Conservation (phyloP, 2,888 invertebrate genomes). For the Lypha dubia region DNA sequence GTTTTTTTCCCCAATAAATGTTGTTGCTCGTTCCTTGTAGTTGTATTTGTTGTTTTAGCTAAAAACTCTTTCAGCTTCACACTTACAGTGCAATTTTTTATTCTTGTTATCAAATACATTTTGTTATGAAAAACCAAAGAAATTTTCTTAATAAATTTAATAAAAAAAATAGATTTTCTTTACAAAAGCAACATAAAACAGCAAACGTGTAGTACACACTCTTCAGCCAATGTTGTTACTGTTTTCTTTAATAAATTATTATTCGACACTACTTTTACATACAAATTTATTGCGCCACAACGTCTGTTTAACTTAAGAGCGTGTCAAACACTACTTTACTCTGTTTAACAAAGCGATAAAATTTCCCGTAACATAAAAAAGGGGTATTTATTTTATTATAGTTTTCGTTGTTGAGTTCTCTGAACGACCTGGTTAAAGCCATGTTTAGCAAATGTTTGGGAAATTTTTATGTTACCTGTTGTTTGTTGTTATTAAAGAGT, state of each 20-base stretch:
- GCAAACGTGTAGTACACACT: background rate
- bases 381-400: conserved; percentile 40
- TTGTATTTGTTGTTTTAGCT: background rate
- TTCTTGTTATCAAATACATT: conserved; percentile 31
- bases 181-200: conserved; percentile 1
- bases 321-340: conserved; percentile 75
- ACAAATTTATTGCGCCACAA: conserved; percentile 73
- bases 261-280: conserved; percentile 14
- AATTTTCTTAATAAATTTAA: background rate
- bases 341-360: conserved; percentile 71
- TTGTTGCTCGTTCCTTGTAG: conserved; percentile 9
- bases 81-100: conserved; percentile 18
- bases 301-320: conserved; percentile 79
- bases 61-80: conserved; percentile 37
- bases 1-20: conserved; percentile 9
- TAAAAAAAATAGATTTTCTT: conserved; percentile 2
- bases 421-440: conserved; percentile 28
- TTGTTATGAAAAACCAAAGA: background rate
- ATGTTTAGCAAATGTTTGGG: conserved; percentile 65
- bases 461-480: conserved; percentile 61
- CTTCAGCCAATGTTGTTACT: conserved; percentile 17
- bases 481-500: conserved; percentile 21
- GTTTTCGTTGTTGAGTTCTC: conserved; percentile 2
- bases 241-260: conserved; percentile 22
- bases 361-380: conserved; percentile 74